Evolutionary conservation across 2,797 vertebrate genomes (phyloP).

Genomic region (Pithecia hirsuta): DNA sequence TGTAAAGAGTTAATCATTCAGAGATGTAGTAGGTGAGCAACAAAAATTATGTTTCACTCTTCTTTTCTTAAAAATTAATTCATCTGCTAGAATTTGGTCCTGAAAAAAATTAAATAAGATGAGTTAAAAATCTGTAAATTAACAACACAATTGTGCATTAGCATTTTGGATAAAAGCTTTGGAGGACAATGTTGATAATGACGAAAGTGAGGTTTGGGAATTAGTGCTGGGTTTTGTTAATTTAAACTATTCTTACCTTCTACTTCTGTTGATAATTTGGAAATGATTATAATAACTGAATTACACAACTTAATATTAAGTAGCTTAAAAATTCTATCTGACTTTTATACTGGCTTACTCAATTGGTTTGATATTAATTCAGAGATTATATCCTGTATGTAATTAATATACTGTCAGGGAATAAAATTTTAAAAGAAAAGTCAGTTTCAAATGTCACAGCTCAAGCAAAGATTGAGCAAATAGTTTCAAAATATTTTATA

Average conservation of each 20-base stretch:
- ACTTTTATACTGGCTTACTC: constrained; percentile 51
- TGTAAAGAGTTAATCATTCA: background rate
- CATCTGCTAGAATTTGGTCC: background rate
- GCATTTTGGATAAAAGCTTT: constrained; percentile 48
- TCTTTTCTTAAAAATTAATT: constrained; percentile 11
- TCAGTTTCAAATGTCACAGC: constrained; percentile 65
- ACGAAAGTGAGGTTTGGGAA: constrained; percentile 38
- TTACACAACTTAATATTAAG: constrained; percentile 70
- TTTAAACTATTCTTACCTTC: constrained; percentile 53
- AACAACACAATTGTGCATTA: constrained; percentile 23
- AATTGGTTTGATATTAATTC: constrained; percentile 66
- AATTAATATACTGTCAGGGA: constrained; percentile 63
- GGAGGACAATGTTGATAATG: background rate
- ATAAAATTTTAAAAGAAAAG: constrained; percentile 71
- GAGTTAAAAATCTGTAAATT: constrained; percentile 21
- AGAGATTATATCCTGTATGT: constrained; percentile 65
- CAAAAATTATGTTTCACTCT: background rate
- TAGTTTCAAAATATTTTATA: constrained; percentile 71
- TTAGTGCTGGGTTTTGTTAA: constrained; percentile 36
- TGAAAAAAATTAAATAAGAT: constrained; percentile 47
- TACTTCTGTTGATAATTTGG: constrained; percentile 58
- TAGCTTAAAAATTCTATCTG: constrained; percentile 65
- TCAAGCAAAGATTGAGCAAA: constrained; percentile 61
- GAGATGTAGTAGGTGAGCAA: background rate
- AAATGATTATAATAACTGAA: constrained; percentile 67